Evolutionary conservation across 1,140 invertebrate species (phyloP).

Genomic region (Dendrolimus kikuchii): DNA sequence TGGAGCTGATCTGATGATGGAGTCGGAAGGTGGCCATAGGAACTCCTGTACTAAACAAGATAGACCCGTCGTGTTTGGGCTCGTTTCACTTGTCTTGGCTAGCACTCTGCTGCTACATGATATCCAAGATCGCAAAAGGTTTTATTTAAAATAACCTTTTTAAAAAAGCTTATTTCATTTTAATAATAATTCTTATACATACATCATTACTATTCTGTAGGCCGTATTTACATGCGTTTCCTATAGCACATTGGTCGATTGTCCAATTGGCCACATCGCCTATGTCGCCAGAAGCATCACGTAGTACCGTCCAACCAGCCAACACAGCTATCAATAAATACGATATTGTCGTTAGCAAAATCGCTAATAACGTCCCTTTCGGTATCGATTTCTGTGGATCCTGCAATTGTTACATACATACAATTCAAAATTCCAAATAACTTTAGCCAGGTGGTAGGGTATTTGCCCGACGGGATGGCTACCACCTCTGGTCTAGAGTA

Average conservation of each 20-base stretch:
- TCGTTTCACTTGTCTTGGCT: too few relatives aligned
- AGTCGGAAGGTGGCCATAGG: too few relatives aligned
- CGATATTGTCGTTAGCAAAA: slow-evolving; percentile 86
- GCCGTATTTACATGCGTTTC: slow-evolving; percentile 78
- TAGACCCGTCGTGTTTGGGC: too few relatives aligned
- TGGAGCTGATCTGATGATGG: too few relatives aligned
- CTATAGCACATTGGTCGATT: slow-evolving; percentile 67
- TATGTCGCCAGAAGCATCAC: slow-evolving; percentile 84
- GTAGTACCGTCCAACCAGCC: slow-evolving; percentile 80
- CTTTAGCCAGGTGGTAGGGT: too few relatives aligned
- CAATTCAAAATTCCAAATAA: not conserved
- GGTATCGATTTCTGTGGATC: slow-evolving; percentile 93
- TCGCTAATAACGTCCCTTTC: slow-evolving; percentile 91
- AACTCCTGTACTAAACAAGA: too few relatives aligned
- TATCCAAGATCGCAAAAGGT: too few relatives aligned
- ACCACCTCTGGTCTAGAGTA: too few relatives aligned
- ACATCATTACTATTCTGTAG: slow-evolving; percentile 89
- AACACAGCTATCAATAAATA: slow-evolving; percentile 89
- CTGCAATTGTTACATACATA: slow-evolving; percentile 64
- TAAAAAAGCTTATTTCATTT: too few relatives aligned
- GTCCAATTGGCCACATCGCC: slow-evolving; percentile 70
- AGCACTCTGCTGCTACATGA: too few relatives aligned
- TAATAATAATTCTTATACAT: slow-evolving; percentile 17
- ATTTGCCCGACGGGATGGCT: too few relatives aligned
- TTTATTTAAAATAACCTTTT: too few relatives aligned